A percentile compares a stretch with the other conserved stretches of the same genome.
These are phyloP conservation scores for Shinisaurus crocodilurus DNA, from an alignment of 2,113 vertebrate genomes.

Conservation along the genomic window DNA sequence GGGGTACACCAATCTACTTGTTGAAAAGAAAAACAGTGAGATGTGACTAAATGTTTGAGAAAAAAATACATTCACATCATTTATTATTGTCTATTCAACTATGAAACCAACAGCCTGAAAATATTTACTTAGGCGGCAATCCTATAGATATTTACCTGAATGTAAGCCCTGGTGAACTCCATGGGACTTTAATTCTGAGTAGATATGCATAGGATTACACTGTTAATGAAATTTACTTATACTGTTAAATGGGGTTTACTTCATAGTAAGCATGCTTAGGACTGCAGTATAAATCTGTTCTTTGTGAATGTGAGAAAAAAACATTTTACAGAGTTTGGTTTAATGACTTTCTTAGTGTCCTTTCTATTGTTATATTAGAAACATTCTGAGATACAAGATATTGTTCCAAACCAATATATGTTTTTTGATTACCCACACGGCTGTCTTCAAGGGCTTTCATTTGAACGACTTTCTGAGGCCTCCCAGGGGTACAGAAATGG, in stretches of 20 bases:
- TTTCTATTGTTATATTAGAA: slow-evolving; percentile 10
- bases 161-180: too few relatives aligned
- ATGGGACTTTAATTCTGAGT: too few relatives aligned
- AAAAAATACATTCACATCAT: not conserved
- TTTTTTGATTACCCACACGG: slow-evolving; percentile 45
- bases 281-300: not conserved
- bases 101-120: not conserved
- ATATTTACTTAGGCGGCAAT: not conserved
- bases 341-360: slow-evolving; percentile 13
- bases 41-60: not conserved
- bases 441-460: slow-evolving; percentile 28
- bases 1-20: not conserved
- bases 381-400: slow-evolving; percentile 17
- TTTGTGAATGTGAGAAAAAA: not conserved
- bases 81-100: slow-evolving; percentile 20
- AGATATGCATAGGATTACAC: too few relatives aligned
- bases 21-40: not conserved
- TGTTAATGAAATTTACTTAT: not conserved
- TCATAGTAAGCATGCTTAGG: not conserved
- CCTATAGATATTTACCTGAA: too few relatives aligned
- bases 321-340: slow-evolving; percentile 32
- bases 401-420: slow-evolving; percentile 44
- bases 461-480: slow-evolving; percentile 42
- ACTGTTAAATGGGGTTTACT: not conserved
- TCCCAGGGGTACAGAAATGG: slow-evolving; percentile 44